Evolutionary conservation across 1,140 invertebrate genomes (phyloP).

Genomic region (Psix sp.): DNA sequence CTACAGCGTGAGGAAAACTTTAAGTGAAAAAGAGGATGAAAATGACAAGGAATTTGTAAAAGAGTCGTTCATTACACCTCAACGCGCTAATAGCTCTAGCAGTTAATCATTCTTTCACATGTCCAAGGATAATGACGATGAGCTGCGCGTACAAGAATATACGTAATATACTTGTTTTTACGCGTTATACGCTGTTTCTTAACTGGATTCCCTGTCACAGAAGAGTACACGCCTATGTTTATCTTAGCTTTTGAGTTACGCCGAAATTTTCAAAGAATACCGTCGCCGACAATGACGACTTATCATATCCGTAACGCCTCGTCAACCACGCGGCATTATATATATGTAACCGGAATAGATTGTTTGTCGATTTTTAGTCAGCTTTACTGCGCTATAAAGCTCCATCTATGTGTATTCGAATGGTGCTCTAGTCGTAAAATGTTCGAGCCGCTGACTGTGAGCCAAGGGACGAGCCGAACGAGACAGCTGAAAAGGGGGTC

Average conservation of each 20-base stretch:
- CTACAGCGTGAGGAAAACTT: neutral
- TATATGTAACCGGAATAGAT: constrained; percentile 66
- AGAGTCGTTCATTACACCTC: constrained; percentile 38
- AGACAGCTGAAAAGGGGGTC: constrained; percentile 47
- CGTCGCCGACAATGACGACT: constrained; percentile 63
- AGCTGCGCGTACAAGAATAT: constrained; percentile 7
- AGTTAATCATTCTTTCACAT: constrained; percentile 43
- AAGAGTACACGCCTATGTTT: constrained; percentile 74
- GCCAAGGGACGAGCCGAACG: constrained; percentile 34
- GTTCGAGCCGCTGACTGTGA: constrained; percentile 33
- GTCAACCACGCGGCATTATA: constrained; percentile 58
- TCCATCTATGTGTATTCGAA: constrained; percentile 46
- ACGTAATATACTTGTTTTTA: constrained; percentile 28
- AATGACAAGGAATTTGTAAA: constrained; percentile 6
- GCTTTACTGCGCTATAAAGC: constrained; percentile 66
- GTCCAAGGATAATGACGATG: constrained; percentile 53
- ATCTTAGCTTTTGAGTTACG: constrained; percentile 74
- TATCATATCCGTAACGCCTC: constrained; percentile 63
- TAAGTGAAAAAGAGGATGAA: neutral
- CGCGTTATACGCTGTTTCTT: constrained; percentile 52
- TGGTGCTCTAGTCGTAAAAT: constrained; percentile 66
- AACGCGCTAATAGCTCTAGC: constrained; percentile 30
- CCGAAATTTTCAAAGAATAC: constrained; percentile 74
- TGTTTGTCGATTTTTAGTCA: constrained; percentile 72
- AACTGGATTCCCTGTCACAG: constrained; percentile 69